phyloP scores from a whole-genome alignment of 2,797 vertebrate species.

The Hemibagrus guttatus region DNA sequence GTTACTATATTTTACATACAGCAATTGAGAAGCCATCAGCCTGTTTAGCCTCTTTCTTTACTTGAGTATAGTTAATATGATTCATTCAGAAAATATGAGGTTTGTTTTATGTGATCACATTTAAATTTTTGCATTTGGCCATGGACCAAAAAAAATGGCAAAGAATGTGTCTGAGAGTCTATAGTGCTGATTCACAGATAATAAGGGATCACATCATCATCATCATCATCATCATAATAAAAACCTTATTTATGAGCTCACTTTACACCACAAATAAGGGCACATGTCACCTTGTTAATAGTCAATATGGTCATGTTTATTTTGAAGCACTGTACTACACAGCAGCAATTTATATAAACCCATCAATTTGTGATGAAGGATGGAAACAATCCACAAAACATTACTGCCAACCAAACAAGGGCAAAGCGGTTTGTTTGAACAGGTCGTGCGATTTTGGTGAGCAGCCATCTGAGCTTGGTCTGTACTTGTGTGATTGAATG shows the following conservation, averaged over 20 bases:
- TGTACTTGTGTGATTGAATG: neutral
- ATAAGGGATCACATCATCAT: too few species aligned
- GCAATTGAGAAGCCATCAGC: slow-evolving; percentile 17
- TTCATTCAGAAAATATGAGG: neutral
- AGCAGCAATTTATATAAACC: neutral
- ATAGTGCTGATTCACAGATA: neutral
- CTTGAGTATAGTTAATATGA: neutral
- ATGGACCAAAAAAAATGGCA: neutral
- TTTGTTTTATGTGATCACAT: neutral
- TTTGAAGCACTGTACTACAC: neutral
- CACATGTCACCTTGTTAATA: neutral
- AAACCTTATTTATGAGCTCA: neutral
- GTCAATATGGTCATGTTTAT: neutral
- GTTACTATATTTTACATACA: slow-evolving; percentile 21
- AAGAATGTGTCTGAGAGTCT: neutral
- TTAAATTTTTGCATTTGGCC: neutral
- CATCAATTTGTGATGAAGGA: slow-evolving; percentile 1
- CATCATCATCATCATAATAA: too few species aligned
- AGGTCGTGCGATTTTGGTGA: neutral
- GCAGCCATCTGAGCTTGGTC: neutral
- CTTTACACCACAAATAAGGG: neutral
- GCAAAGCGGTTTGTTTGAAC: neutral
- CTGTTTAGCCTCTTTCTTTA: slow-evolving; percentile 29
- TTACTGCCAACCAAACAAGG: neutral
- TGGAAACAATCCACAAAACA: neutral